Base-by-base conservation (phyloP, 2,888 invertebrate species). In the Chloroclystis v-ata region DNA sequence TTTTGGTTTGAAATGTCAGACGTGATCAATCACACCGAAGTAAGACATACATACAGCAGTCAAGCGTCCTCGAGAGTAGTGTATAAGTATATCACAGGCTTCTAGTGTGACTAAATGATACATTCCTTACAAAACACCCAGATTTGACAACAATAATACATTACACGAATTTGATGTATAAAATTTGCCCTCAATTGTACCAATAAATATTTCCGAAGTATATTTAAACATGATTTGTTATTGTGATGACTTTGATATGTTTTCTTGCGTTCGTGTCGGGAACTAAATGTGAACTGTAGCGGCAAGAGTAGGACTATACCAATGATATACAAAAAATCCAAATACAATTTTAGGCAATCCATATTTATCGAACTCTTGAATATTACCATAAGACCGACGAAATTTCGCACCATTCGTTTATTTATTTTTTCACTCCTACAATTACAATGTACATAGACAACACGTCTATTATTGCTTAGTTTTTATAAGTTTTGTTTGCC, bases 401-500 rank as follows among this genome's bases (percentile, higher is more conserved):
- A 69, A 75, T 56, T 71, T 79, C 83, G 87, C 87, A 87, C 86
- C 87, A 85, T 85, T 83, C 77, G 84, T 83, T 83, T 64, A 83
- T 83, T 64, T 72, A 67, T 69, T 71, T 66, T 71, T 78, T 77
- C 79, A 77, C 75, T 74, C 77, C 82, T 84, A 86, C 77, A 65
- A 50, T 80, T 84, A 84, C 79, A 86, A 86, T 78, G 75, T 85
- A 86, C 82, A 86, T 84, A 86, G 85, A 85, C 82, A 63, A 70
- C 75, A 66, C 63, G 86, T 73, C 85, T 86, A 85, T 84, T 86
- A 86, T 87, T 86, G 86, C 86, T 87, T 83, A 85, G 51, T 72
- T 85, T 82, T 84, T 86, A 49, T 49, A 86, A 87, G 86, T 86
- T 86, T 82, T 82, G 82, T 72, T 65, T 49, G 70, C 79, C 86